Evolutionary conservation across 1,140 invertebrate species (phyloP), one percentile per base, ranked within the genome.

Genomic region (Protaetia brevitarsis): DNA sequence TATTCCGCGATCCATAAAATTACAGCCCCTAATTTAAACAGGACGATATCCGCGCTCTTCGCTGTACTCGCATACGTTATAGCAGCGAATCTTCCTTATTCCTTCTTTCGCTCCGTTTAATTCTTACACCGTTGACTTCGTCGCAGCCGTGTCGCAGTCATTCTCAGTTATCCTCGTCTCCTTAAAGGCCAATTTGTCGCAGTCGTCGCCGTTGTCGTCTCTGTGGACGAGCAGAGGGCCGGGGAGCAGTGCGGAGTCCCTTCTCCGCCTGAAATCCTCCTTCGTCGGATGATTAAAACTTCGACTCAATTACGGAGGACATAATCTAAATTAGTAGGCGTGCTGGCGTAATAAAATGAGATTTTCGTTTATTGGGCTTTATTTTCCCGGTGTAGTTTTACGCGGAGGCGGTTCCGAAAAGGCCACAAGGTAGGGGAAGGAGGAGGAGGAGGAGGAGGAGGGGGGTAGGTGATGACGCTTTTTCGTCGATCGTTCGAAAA

Each of bases 231-330:
- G 19, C 7, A 51, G 16, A 19, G 26, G 19, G n/a, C n/a, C n/a
- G n/a, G 5, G 10, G 41, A 23, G 19, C 19, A 23, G 19, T 23
- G 21, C 21, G 26, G 26, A 51, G 41, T 8, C 26, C 19, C 41
- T 51, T 19, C 19, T 8, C 7, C 41, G 41, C 31, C 8, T n/a
- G 31, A 8, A 34, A 51, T n/a, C n/a, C n/a, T n/a, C n/a, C n/a
- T n/a, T n/a, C n/a, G n/a, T n/a, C n/a, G n/a, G n/a, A 51, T 51
- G 41, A 51, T 51, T 51, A 51, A 51, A 51, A 51, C 41, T 51
- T 51, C 41, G 41, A 51, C 41, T 51, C 41, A 51, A 51, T 51
- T 51, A 51, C 19, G 41, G 13, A 51, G 41, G 41, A 51, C 41
- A 51, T 51, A 51, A 51, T 51, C 41, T 51, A 51, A 51, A 51